phyloP scores from a whole-genome alignment of 2,797 vertebrate species.

The Allobates femoralis region DNA sequence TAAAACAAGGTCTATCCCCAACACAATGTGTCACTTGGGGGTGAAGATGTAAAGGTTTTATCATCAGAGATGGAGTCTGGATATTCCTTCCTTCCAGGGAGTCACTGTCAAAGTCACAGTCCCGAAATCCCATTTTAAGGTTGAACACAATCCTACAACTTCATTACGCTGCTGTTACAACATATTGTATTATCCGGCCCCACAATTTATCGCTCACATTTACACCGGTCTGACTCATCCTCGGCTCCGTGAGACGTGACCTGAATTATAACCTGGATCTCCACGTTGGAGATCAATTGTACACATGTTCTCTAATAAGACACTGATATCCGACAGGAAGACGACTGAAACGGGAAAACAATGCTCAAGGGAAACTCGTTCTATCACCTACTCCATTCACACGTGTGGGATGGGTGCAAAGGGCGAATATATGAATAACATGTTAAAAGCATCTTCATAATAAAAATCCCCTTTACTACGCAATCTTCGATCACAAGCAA shows the following conservation, averaged over 20 bases:
- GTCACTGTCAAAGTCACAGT: neutral
- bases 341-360: neutral
- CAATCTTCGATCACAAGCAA: no score
- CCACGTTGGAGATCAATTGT: neutral
- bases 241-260: neutral
- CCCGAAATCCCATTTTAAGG: neutral
- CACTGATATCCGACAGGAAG: neutral
- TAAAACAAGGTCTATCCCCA: neutral
- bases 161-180: neutral
- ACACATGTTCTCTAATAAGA: constrained; percentile 10
- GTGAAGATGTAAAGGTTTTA: no score
- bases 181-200: neutral
- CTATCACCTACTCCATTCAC: neutral
- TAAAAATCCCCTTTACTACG: no score
- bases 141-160: neutral
- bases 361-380: neutral
- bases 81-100: neutral
- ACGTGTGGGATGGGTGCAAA: neutral
- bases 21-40: neutral
- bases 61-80: neutral
- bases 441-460: neutral
- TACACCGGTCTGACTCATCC: constrained; percentile 5
- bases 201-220: neutral
- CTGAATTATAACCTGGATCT: neutral
- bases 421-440: neutral